phyloP scores from a whole-genome alignment of 2,113 vertebrate species.

The Brachyhypopomus gauderio region DNA sequence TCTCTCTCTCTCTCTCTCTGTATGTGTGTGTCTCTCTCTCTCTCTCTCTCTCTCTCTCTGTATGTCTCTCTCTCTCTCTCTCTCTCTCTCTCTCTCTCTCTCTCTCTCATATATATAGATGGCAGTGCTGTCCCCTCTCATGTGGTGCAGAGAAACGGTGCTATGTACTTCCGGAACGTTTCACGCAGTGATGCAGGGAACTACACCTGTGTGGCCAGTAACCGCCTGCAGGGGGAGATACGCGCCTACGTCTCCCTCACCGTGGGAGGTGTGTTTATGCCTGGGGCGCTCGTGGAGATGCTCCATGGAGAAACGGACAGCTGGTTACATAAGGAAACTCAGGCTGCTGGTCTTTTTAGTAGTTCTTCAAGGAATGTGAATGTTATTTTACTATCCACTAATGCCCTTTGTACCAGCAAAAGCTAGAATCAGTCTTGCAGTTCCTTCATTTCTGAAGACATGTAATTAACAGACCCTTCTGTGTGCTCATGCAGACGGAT shows the following conservation, averaged over 20 bases:
- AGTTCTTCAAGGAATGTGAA: too few relatives aligned
- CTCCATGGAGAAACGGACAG: not conserved
- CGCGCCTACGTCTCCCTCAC: conserved; percentile 84
- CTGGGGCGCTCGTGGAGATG: not conserved
- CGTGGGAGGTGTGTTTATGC: conserved; percentile 84
- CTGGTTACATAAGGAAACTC: not conserved
- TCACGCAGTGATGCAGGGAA: conserved; percentile 86
- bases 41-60: not conserved
- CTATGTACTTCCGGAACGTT: conserved; percentile 87
- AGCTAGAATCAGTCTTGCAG: too few relatives aligned
- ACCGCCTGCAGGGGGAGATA: conserved; percentile 91
- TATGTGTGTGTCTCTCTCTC: not conserved
- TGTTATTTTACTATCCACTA: too few relatives aligned
- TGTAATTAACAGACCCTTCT: too few relatives aligned
- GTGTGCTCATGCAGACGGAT: too few relatives aligned
- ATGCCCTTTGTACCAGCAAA: too few relatives aligned
- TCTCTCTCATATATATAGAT: conserved; percentile 69
- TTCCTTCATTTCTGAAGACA: too few relatives aligned
- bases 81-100: not conserved
- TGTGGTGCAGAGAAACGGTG: conserved; percentile 80
- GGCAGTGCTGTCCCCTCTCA: conserved; percentile 84
- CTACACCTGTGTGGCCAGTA: conserved; percentile 93
- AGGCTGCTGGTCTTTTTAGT: not conserved
- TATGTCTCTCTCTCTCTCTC: not conserved
- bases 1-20: not conserved